Percentiles rank a stretch among this genome's conserved stretches.
These are phyloP conservation scores for Lordiphosa mommai DNA, from an alignment of 1,140 invertebrate genomes.

Conservation along the genomic window DNA sequence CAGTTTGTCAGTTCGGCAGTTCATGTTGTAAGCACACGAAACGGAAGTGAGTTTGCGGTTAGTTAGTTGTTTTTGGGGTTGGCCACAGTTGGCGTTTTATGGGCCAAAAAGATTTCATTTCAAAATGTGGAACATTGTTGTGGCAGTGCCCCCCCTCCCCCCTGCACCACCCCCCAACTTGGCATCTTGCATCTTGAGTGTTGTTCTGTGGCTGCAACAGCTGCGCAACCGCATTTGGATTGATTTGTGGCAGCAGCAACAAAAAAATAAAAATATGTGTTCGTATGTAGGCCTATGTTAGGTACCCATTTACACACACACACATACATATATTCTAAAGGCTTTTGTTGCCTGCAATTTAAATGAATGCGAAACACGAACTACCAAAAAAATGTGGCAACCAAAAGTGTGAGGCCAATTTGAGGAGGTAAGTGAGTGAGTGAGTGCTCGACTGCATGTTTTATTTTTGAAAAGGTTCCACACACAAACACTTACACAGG, in stretches of 20 bases:
- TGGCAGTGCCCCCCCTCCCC: constrained; percentile 1
- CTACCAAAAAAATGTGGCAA: too few relatives aligned
- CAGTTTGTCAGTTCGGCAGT: background rate
- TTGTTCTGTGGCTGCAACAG: constrained; percentile 46
- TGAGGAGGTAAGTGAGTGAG: too few relatives aligned
- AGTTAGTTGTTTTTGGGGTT: constrained; percentile 22
- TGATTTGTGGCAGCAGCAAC: constrained; percentile 65
- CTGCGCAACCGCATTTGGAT: constrained; percentile 78
- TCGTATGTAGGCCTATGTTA: background rate
- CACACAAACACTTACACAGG: too few relatives aligned
- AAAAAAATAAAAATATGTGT: constrained; percentile 11
- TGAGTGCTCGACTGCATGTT: too few relatives aligned
- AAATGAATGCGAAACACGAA: background rate
- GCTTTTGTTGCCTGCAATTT: too few relatives aligned
- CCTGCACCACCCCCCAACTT: constrained; percentile 3
- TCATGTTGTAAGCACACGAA: constrained; percentile 45
- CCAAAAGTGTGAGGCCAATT: too few relatives aligned
- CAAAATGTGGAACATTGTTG: constrained; percentile 64
- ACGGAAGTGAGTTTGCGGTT: constrained; percentile 76
- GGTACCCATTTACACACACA: too few relatives aligned
- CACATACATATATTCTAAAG: too few relatives aligned
- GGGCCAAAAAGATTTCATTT: constrained; percentile 78
- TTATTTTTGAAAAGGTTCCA: too few relatives aligned
- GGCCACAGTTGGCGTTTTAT: constrained; percentile 65
- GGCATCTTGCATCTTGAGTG: constrained; percentile 13